A percentile compares a stretch with the other conserved stretches of the same genome.
phyloP scores from a whole-genome alignment of 2,888 invertebrate genomes.

The Meliscaeva auricollis region DNA sequence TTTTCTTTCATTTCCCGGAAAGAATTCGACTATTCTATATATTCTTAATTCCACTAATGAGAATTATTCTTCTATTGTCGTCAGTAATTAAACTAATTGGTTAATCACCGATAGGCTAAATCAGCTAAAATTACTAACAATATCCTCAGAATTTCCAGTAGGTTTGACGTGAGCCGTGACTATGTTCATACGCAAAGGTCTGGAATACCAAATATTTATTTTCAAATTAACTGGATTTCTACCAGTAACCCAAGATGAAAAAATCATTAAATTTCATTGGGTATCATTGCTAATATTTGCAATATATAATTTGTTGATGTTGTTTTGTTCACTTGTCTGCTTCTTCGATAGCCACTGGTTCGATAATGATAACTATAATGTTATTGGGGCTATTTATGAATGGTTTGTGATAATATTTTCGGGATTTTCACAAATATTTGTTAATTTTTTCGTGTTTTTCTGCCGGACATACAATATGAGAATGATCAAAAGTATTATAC shows the following conservation, averaged over 20 bases:
- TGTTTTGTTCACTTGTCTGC: background rate
- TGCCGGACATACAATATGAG: background rate
- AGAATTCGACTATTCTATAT: too few species aligned
- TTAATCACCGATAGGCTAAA: too few species aligned
- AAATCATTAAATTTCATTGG: background rate
- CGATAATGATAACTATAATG: too few species aligned
- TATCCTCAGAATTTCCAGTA: too few species aligned
- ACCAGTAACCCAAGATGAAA: background rate
- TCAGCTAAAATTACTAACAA: too few species aligned
- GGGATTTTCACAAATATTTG: background rate
- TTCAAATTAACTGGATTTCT: background rate
- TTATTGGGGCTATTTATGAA: background rate
- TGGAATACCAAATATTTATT: background rate
- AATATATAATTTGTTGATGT: background rate
- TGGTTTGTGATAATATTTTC: background rate
- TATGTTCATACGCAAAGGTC: slow-evolving; percentile 2
- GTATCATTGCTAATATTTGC: background rate
- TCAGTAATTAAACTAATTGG: too few species aligned
- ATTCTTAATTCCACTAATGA: too few species aligned
- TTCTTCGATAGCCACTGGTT: too few species aligned
- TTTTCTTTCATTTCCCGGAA: too few species aligned
- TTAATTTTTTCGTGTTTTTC: background rate
- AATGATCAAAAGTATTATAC: background rate
- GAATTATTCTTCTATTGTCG: too few species aligned
- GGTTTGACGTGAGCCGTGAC: too few species aligned